phyloP scores from a whole-genome alignment of 2,113 vertebrate species.

The Phylloscopus trochiloides region DNA sequence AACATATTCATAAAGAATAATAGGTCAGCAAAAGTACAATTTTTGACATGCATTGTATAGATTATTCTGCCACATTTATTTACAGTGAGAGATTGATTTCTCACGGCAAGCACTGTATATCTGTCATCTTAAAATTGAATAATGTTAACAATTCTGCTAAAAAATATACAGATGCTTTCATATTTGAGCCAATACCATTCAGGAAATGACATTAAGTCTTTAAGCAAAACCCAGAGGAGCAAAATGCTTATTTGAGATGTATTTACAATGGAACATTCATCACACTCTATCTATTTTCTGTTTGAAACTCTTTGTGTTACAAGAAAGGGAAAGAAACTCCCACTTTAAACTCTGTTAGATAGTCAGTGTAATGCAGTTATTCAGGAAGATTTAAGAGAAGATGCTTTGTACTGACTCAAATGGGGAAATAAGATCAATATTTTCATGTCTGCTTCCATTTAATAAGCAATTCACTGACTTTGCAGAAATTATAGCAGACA shows the following conservation, averaged over 20 bases:
- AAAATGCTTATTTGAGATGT: not conserved
- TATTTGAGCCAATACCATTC: not conserved
- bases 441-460: conserved; percentile 1
- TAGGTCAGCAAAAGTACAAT: not conserved
- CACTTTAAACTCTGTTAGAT: not conserved
- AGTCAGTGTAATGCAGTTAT: not conserved
- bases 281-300: not conserved
- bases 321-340: not conserved
- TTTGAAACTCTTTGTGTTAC: not conserved
- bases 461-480: not conserved
- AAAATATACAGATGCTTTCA: not conserved
- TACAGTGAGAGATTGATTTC: conserved; percentile 10
- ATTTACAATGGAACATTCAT: not conserved
- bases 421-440: not conserved
- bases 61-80: conserved; percentile 16
- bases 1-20: not conserved
- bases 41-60: not conserved
- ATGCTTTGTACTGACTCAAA: not conserved
- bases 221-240: not conserved
- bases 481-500: not conserved
- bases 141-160: not conserved
- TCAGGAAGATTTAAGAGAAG: not conserved
- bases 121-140: not conserved
- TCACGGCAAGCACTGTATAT: not conserved
- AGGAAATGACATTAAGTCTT: not conserved